Evolutionary conservation across 2,888 invertebrate genomes (phyloP).

Genomic region (Chelonus formosanus): DNA sequence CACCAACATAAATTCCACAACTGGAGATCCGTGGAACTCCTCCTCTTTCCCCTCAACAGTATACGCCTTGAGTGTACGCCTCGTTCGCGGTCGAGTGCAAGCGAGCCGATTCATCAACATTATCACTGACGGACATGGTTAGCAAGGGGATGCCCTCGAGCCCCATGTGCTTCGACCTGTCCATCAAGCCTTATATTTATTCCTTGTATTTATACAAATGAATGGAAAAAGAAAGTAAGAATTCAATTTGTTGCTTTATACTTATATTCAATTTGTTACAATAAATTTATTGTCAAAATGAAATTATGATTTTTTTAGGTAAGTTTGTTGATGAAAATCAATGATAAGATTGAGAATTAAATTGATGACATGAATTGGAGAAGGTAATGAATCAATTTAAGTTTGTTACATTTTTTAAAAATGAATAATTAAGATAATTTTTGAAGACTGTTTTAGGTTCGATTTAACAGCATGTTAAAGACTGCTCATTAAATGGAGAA

Average conservation of each 20-base stretch:
- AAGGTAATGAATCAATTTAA: too few species aligned
- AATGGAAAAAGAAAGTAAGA: constrained; percentile 12
- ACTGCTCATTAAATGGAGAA: too few species aligned
- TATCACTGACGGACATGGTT: constrained; percentile 56
- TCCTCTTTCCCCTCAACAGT: constrained; percentile 29
- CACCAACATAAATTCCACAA: constrained; percentile 25
- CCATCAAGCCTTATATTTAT: constrained; percentile 18
- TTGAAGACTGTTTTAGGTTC: too few species aligned
- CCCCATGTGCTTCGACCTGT: constrained; percentile 32
- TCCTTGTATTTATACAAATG: constrained; percentile 25
- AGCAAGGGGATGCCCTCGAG: constrained; percentile 48
- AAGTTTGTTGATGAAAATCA: too few species aligned
- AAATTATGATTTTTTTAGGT: too few species aligned
- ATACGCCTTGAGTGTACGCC: constrained; percentile 25
- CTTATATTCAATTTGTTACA: constrained; percentile 6
- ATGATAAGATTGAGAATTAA: too few species aligned
- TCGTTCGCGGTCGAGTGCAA: constrained; percentile 38
- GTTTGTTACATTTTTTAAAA: too few species aligned
- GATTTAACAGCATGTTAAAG: too few species aligned
- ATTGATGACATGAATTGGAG: too few species aligned
- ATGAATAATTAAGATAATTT: too few species aligned
- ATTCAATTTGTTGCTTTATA: constrained; percentile 20
- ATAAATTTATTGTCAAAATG: constrained; percentile 1
- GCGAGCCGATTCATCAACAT: constrained; percentile 59
- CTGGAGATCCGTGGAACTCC: constrained; percentile 28